Evolutionary conservation across 1,140 invertebrate genomes (phyloP).

Genomic region (Caenorhabditis remanei): DNA sequence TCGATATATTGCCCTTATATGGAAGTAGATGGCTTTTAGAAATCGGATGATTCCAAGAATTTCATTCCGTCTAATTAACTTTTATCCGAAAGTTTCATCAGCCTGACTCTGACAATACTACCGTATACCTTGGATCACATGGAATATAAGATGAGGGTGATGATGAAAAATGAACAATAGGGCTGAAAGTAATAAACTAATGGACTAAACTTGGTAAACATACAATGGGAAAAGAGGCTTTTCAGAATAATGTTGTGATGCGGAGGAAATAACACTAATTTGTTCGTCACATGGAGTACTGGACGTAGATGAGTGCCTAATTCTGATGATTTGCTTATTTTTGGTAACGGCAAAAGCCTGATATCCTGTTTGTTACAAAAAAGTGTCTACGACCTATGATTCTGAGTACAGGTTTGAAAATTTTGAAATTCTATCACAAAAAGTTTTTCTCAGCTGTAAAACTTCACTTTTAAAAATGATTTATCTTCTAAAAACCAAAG

Average conservation of each 20-base stretch:
- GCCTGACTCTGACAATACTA: not conserved
- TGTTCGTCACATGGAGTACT: not conserved
- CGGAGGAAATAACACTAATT: constrained; percentile 18
- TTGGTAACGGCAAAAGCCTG: too few relatives aligned
- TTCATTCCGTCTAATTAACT: constrained; percentile 41
- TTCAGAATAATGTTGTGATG: not conserved
- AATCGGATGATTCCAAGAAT: not conserved
- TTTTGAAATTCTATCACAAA: too few relatives aligned
- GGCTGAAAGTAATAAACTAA: constrained; percentile 25
- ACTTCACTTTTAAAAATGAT: too few relatives aligned
- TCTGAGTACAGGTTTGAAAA: too few relatives aligned
- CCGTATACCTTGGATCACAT: constrained; percentile 4
- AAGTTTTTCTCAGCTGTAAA: too few relatives aligned
- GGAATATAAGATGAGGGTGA: not conserved
- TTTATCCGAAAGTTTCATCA: not conserved
- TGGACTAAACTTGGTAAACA: constrained; percentile 36
- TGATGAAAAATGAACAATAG: not conserved
- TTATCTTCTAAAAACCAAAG: not conserved
- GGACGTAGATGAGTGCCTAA: not conserved
- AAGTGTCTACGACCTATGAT: too few relatives aligned
- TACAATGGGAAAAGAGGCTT: not conserved
- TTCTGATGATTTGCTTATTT: not conserved
- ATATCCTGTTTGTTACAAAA: too few relatives aligned
- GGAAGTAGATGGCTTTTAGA: not conserved
- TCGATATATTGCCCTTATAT: constrained; percentile 45